A percentile compares a stretch with the other conserved stretches of the same genome.
Evolutionary conservation across 2,888 invertebrate genomes (phyloP).

Genomic region (Desoria tigrina): DNA sequence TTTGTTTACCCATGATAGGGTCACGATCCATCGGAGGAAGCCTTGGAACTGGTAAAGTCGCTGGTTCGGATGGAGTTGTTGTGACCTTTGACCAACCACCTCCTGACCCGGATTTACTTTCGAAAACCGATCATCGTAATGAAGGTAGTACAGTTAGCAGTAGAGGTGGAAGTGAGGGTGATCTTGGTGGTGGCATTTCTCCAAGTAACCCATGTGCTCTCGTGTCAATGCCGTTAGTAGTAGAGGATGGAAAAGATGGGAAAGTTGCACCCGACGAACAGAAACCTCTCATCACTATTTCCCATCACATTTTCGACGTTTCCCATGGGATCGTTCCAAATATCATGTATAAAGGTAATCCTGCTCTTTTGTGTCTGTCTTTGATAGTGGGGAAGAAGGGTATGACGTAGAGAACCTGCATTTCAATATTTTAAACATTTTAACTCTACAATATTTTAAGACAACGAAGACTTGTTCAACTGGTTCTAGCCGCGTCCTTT

Average conservation of each 20-base stretch:
- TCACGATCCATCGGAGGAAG: slow-evolving; percentile 42
- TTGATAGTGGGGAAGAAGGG: too few relatives aligned
- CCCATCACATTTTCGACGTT: slow-evolving; percentile 48
- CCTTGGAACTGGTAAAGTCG: slow-evolving; percentile 12
- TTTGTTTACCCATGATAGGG: slow-evolving; percentile 41
- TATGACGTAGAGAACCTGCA: too few relatives aligned
- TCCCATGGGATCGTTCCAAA: slow-evolving; percentile 49
- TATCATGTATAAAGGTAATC: slow-evolving; percentile 49
- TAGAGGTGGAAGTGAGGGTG: background rate
- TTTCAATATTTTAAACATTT: too few relatives aligned
- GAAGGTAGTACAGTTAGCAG: background rate
- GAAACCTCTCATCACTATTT: slow-evolving; percentile 44
- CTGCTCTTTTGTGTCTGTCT: too few relatives aligned
- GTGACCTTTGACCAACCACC: slow-evolving; percentile 25
- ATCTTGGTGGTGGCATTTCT: slow-evolving; percentile 9
- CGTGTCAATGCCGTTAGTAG: slow-evolving; percentile 33
- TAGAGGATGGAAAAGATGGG: slow-evolving; percentile 33
- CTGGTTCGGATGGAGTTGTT: slow-evolving; percentile 8
- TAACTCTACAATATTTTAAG: too few relatives aligned
- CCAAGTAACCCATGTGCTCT: slow-evolving; percentile 36
- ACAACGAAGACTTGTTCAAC: too few relatives aligned
- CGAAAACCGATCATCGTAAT: background rate
- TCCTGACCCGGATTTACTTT: too few relatives aligned
- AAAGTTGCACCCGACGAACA: slow-evolving; percentile 44
- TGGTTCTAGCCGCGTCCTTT: too few relatives aligned